phyloP scores from a whole-genome alignment of 2,888 invertebrate genomes.

The Syritta pipiens region DNA sequence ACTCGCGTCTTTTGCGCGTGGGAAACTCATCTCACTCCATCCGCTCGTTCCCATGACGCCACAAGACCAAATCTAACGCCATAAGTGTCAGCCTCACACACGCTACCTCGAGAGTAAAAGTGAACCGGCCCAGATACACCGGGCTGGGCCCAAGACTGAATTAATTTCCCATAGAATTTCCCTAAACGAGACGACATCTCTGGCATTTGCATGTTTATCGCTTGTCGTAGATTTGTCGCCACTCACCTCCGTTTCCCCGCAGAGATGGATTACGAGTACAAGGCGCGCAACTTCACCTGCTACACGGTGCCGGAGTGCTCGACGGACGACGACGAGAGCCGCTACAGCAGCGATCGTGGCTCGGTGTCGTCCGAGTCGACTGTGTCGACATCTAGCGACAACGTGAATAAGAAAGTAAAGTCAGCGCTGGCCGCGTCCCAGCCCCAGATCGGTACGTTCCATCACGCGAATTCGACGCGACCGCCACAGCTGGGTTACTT shows the following conservation, averaged over 20 bases:
- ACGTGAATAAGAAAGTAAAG: conserved; percentile 71
- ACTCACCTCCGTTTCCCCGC: background rate
- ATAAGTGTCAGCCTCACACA: conserved; percentile 28
- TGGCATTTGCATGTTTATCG: conserved; percentile 17
- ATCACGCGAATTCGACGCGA: conserved; percentile 70
- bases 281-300: conserved; percentile 75
- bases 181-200: conserved; percentile 22
- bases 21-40: background rate
- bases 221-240: conserved; percentile 36
- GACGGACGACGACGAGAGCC: conserved; percentile 72
- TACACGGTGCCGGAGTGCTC: conserved; percentile 77
- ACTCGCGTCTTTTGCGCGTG: no score
- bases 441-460: conserved; percentile 74
- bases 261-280: conserved; percentile 74
- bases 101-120: conserved; percentile 27
- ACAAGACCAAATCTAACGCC: background rate
- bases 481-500: conserved; percentile 82
- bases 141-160: conserved; percentile 20
- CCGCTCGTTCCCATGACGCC: background rate
- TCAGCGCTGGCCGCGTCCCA: conserved; percentile 71
- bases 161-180: conserved; percentile 37
- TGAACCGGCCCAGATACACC: background rate
- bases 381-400: conserved; percentile 74
- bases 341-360: conserved; percentile 64
- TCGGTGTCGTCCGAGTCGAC: conserved; percentile 71